A percentile compares a stretch with the other conserved stretches of the same genome.
These are phyloP conservation scores for Prolemur simus DNA, from an alignment of 2,113 vertebrate genomes.

Conservation along the genomic window DNA sequence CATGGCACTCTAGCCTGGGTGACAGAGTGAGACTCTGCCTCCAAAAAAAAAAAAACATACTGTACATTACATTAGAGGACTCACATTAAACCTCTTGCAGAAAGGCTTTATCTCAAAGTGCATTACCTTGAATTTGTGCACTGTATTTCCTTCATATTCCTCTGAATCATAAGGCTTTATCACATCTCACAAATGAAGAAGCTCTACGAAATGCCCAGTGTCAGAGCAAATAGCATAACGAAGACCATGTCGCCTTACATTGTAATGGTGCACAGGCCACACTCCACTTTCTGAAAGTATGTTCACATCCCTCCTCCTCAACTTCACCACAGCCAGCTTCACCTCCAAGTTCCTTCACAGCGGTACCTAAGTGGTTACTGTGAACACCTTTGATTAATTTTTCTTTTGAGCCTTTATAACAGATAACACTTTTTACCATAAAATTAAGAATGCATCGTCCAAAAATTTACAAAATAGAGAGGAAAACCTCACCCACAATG, in stretches of 20 bases:
- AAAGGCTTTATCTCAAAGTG: neutral
- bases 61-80: neutral
- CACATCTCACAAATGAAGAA: neutral
- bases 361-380: neutral
- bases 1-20: too few relatives aligned
- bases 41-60: too few relatives aligned
- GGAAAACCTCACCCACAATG: neutral
- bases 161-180: neutral
- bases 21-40: too few relatives aligned
- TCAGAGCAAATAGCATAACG: neutral
- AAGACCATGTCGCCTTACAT: neutral
- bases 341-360: neutral
- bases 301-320: neutral
- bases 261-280: neutral
- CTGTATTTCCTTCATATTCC: neutral
- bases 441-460: neutral
- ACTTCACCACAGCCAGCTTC: neutral
- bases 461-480: neutral
- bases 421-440: neutral
- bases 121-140: neutral
- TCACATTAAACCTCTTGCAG: neutral
- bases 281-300: neutral
- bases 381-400: neutral
- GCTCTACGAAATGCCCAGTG: neutral
- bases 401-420: neutral